Conservation (phyloP, 2,888 invertebrate species). For the Alsophila aescularia region DNA sequence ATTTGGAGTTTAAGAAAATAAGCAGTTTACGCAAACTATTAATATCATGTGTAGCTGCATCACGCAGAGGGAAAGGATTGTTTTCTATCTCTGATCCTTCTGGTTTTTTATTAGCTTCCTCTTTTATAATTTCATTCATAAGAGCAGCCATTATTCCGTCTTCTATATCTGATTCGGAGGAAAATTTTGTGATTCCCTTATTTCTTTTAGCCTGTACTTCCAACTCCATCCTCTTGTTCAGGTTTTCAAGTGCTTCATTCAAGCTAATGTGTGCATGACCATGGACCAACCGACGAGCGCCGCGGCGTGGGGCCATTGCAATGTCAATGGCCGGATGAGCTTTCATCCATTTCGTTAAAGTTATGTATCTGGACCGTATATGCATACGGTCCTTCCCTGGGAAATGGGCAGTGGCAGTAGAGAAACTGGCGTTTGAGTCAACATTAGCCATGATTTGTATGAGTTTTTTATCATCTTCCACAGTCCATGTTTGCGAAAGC, state of each 20-base stretch:
- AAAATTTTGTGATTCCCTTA: conserved; percentile 50
- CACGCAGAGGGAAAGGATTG: no score
- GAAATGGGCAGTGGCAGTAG: conserved; percentile 78
- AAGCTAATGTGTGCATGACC: conserved; percentile 58
- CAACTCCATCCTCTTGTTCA: conserved; percentile 63
- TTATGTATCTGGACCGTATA: conserved; percentile 85
- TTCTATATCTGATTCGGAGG: conserved; percentile 58
- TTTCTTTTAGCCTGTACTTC: conserved; percentile 51
- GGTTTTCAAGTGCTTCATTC: conserved; percentile 60
- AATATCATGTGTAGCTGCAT: conserved; percentile 39
- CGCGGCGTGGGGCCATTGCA: conserved; percentile 67
- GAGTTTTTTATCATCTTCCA: conserved; percentile 85
- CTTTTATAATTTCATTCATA: conserved; percentile 51
- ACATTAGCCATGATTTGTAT: conserved; percentile 80
- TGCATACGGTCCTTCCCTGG: conserved; percentile 83
- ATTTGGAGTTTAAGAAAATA: conserved; percentile 55
- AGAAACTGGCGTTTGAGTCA: conserved; percentile 62
- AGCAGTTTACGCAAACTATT: conserved; percentile 58
- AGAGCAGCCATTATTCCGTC: conserved; percentile 60
- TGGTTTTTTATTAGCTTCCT: conserved; percentile 18
- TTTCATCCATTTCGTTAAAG: conserved; percentile 80
- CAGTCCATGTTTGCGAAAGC: conserved; percentile 83
- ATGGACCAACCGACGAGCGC: conserved; percentile 57
- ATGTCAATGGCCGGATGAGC: conserved; percentile 71
- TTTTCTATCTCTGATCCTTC: conserved; percentile 19